Conservation (phyloP, 2,888 invertebrate species). For the Tachina lurida region DNA sequence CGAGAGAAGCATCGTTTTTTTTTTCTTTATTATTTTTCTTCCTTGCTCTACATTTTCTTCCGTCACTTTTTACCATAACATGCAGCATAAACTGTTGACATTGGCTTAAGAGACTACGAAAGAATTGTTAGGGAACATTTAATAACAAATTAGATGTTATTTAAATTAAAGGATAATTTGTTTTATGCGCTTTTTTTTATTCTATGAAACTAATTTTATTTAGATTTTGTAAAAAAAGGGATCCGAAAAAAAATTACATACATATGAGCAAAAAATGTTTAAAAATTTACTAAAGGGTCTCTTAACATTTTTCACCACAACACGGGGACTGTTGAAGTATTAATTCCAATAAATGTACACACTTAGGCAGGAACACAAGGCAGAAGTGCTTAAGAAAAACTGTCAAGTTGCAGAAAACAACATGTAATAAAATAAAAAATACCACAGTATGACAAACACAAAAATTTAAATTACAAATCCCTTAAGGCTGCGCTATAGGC, state of each 20-base stretch:
- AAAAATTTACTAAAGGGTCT: neutral
- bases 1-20: conserved; percentile 39
- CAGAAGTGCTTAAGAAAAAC: conserved; percentile 38
- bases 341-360: neutral
- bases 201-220: neutral
- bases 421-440: neutral
- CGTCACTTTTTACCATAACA: neutral
- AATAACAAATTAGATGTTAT: conserved; percentile 21
- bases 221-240: conserved; percentile 2
- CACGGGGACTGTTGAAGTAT: neutral
- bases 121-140: conserved; percentile 8
- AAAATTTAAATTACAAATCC: conserved; percentile 46
- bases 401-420: conserved; percentile 33
- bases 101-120: conserved; percentile 3
- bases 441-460: conserved; percentile 1
- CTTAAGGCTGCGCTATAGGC: conserved; percentile 52
- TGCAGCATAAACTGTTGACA: conserved; percentile 5
- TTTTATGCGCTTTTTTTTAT: neutral
- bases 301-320: neutral
- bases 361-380: neutral
- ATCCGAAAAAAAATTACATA: conserved; percentile 5
- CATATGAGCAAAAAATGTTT: neutral
- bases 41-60: neutral
- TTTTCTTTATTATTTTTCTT: conserved; percentile 12
- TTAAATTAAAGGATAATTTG: conserved; percentile 46